These are phyloP conservation scores for Morpho deidamia DNA, from an alignment of 2,888 invertebrate species.

Conservation along the genomic window DNA sequence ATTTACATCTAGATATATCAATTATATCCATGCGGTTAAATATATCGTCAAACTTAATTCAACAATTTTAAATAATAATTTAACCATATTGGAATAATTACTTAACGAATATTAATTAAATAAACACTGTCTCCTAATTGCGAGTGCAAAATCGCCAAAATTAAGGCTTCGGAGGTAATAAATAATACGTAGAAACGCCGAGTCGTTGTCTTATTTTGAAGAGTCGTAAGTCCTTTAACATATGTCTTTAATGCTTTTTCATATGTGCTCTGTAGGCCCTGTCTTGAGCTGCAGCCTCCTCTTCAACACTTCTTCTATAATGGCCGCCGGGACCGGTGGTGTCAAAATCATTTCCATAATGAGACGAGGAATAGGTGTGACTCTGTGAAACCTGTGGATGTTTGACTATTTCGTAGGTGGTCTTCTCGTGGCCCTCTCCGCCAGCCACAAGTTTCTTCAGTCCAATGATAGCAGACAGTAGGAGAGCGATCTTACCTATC, in stretches of 20 bases:
- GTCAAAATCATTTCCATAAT: slow-evolving; percentile 81
- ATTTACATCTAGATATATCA: slow-evolving; percentile 26
- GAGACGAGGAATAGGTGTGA: slow-evolving; percentile 85
- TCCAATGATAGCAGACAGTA: slow-evolving; percentile 88
- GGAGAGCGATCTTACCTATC: slow-evolving; percentile 89
- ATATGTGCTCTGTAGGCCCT: slow-evolving; percentile 80
- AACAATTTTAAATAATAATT: slow-evolving; percentile 24
- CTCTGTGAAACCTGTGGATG: slow-evolving; percentile 89
- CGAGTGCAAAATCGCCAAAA: slow-evolving; percentile 40
- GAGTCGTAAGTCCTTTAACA: slow-evolving; percentile 54
- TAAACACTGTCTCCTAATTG: slow-evolving; percentile 37
- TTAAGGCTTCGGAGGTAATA: slow-evolving; percentile 31
- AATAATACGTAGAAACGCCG: slow-evolving; percentile 17
- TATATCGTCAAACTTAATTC: slow-evolving; percentile 28
- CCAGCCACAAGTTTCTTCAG: slow-evolving; percentile 86
- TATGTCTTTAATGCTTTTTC: slow-evolving; percentile 47
- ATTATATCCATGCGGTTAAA: slow-evolving; percentile 26
- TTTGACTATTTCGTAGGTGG: slow-evolving; percentile 91
- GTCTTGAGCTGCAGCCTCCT: slow-evolving; percentile 80
- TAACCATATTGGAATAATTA: slow-evolving; percentile 38
- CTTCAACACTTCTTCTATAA: slow-evolving; percentile 78
- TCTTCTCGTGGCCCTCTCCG: slow-evolving; percentile 84
- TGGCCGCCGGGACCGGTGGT: slow-evolving; percentile 78
- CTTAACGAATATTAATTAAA: too few relatives aligned
- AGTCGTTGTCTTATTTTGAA: slow-evolving; percentile 53